Percentiles rank a stretch among this genome's conserved stretches.
phyloP scores from a whole-genome alignment of 2,888 invertebrate species.

The Malthinus flaveolus region DNA sequence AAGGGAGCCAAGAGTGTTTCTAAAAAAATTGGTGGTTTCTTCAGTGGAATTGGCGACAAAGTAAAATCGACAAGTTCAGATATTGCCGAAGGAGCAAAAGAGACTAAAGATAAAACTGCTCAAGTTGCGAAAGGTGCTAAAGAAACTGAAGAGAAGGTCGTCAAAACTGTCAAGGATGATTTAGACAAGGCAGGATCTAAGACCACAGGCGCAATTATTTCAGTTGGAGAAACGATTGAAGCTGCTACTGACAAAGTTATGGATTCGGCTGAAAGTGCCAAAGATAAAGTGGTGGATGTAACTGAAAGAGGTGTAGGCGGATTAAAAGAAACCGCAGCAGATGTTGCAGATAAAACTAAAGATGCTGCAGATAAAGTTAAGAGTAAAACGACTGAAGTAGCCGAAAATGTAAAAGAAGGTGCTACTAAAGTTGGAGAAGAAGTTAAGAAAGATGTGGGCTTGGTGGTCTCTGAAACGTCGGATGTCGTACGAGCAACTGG shows the following conservation, averaged over 20 bases:
- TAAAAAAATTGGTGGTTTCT: not conserved
- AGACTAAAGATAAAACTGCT: not conserved
- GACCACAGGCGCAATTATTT: not conserved
- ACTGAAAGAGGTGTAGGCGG: conserved; percentile 14
- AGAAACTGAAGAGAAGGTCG: not conserved
- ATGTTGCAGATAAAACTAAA: not conserved
- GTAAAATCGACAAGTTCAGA: not conserved
- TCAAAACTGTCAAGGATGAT: not conserved
- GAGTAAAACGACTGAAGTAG: conserved; percentile 38
- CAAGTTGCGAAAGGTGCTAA: not conserved
- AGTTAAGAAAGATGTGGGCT: conserved; percentile 2
- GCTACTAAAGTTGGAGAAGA: conserved; percentile 9
- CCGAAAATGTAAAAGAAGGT: conserved; percentile 19
- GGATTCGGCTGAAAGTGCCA: conserved; percentile 16
- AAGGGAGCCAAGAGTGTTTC: not conserved
- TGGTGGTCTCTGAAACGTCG: not conserved
- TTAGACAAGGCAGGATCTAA: not conserved
- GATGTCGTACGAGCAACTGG: not conserved
- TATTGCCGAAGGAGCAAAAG: not conserved
- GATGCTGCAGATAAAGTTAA: conserved; percentile 35
- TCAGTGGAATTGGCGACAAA: not conserved
- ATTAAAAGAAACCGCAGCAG: conserved; percentile 11
- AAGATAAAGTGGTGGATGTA: conserved; percentile 6
- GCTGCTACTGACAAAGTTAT: conserved; percentile 20
- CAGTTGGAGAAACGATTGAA: conserved; percentile 6